Conservation (phyloP, 1,140 invertebrate genomes). For the Vanessa atalanta region DNA sequence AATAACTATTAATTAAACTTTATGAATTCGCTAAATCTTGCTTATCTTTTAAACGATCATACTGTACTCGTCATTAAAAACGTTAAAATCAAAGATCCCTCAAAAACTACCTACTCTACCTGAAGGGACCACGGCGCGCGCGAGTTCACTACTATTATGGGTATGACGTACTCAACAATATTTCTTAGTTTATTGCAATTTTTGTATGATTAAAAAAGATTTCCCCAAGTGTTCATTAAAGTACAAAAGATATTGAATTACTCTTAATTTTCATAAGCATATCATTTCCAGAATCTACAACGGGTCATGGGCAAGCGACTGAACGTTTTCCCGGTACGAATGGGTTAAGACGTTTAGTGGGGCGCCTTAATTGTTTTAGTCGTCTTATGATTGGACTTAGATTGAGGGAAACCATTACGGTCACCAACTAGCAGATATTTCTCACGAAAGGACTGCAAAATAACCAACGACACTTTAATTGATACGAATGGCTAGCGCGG, state of each 20-base stretch:
- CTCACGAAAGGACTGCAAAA: slow-evolving; percentile 65
- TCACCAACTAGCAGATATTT: slow-evolving; percentile 37
- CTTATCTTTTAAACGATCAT: background rate
- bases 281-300: no score
- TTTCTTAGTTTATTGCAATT: no score
- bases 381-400: slow-evolving; percentile 31
- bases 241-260: no score
- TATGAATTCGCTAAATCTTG: background rate
- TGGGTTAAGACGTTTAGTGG: slow-evolving; percentile 11
- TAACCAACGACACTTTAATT: slow-evolving; percentile 72
- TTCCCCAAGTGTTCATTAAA: no score
- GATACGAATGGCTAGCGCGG: slow-evolving; percentile 62
- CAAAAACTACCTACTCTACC: no score
- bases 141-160: no score
- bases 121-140: no score
- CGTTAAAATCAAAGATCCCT: no score
- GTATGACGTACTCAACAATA: no score
- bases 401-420: slow-evolving; percentile 39
- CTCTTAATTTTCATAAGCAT: no score
- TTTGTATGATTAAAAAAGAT: no score
- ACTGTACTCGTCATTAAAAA: background rate
- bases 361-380: slow-evolving; percentile 28
- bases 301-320: no score
- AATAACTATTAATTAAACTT: slow-evolving; percentile 4
- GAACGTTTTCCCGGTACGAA: background rate